Percentiles rank a stretch among this genome's conserved stretches.
Conservation (phyloP, 2,113 vertebrate species). For the Eolophus roseicapilla region DNA sequence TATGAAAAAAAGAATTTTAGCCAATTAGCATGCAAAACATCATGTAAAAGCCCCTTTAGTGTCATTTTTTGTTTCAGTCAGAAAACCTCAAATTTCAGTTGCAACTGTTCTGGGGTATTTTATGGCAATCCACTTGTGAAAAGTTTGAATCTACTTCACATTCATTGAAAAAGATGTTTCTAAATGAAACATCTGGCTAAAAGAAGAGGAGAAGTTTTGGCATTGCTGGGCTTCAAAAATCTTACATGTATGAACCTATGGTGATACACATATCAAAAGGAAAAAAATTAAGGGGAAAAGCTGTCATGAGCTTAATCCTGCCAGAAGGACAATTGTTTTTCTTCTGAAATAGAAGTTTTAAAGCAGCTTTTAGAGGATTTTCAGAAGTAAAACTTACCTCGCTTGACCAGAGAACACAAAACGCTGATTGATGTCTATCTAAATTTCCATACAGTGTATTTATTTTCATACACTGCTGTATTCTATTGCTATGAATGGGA, state of each 20-base stretch:
- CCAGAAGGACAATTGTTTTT: slow-evolving; percentile 3
- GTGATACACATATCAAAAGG: background rate
- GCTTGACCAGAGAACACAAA: slow-evolving; percentile 35
- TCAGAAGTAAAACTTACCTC: slow-evolving; percentile 34
- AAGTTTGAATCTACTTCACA: slow-evolving; percentile 38
- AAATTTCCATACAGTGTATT: background rate
- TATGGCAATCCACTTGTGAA: slow-evolving; percentile 37
- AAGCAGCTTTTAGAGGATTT: slow-evolving; percentile 14
- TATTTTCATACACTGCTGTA: slow-evolving; percentile 39
- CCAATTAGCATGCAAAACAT: slow-evolving; percentile 47
- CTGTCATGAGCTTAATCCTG: slow-evolving; percentile 30
- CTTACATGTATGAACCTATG: background rate
- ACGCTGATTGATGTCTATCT: background rate
- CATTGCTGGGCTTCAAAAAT: background rate
- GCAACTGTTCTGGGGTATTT: slow-evolving; percentile 4
- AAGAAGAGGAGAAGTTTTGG: background rate
- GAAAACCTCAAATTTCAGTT: slow-evolving; percentile 39
- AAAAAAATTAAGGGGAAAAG: slow-evolving; percentile 11
- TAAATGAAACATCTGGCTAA: slow-evolving; percentile 40
- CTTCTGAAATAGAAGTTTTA: slow-evolving; percentile 21
- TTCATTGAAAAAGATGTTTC: slow-evolving; percentile 37
- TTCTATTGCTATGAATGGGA: slow-evolving; percentile 31
- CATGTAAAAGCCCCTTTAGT: slow-evolving; percentile 16
- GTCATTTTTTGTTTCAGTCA: slow-evolving; percentile 39
- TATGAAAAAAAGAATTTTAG: slow-evolving; percentile 30